Evolutionary conservation across 1,140 invertebrate species (phyloP).

Genomic region (Zaprionus kolodkinae): DNA sequence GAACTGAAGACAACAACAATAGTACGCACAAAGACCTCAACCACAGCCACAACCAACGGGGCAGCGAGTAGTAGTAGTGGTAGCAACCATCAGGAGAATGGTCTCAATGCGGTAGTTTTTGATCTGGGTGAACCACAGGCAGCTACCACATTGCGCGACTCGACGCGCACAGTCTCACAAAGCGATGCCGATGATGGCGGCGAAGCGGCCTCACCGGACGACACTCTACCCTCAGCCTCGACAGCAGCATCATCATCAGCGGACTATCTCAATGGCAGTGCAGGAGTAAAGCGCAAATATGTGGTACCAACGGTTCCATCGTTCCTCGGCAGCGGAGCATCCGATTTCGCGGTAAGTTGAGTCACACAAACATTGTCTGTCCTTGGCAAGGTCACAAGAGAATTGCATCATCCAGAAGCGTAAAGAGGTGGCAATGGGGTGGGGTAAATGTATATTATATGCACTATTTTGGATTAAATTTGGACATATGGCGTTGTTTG

Average conservation of each 20-base stretch:
- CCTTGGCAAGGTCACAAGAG: conserved; percentile 39
- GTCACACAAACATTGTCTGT: neutral
- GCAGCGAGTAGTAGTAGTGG: conserved; percentile 9
- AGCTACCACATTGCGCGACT: conserved; percentile 70
- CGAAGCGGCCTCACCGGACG: conserved; percentile 58
- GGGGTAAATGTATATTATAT: conserved; percentile 1
- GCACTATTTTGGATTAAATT: conserved; percentile 20
- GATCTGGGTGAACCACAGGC: conserved; percentile 27
- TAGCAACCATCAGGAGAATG: conserved; percentile 15
- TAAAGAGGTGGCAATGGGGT: neutral
- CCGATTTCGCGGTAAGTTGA: conserved; percentile 73
- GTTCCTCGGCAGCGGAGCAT: conserved; percentile 56
- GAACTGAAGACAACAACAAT: conserved; percentile 29
- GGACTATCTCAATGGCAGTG: conserved; percentile 61
- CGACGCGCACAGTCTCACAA: conserved; percentile 78
- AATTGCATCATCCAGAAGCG: conserved; percentile 29
- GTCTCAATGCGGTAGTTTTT: conserved; percentile 20
- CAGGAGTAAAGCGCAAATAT: conserved; percentile 63
- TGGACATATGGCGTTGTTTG: conserved; percentile 18
- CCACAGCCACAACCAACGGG: conserved; percentile 1
- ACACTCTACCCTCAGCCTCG: conserved; percentile 39
- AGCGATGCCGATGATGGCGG: conserved; percentile 67
- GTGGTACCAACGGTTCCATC: conserved; percentile 32
- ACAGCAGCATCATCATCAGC: conserved; percentile 23
- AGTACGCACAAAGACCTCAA: conserved; percentile 9